Evolutionary conservation across 2,888 invertebrate genomes (phyloP).

Genomic region (Tetragnatha montana): DNA sequence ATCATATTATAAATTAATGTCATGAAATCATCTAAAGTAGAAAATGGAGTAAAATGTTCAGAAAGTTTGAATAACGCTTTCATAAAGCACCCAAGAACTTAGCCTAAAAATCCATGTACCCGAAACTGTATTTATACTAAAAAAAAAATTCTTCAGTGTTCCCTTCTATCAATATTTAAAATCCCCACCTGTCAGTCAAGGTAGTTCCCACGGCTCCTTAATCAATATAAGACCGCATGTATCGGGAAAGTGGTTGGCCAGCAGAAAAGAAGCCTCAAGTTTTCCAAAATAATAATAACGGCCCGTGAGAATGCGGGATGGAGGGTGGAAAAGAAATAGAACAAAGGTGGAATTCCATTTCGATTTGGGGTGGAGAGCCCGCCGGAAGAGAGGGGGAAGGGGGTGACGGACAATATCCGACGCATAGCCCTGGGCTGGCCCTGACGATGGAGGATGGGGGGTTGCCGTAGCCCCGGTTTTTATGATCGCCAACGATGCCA

Average conservation of each 20-base stretch:
- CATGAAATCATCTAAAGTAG: too few relatives aligned
- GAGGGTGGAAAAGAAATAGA: slow-evolving; percentile 26
- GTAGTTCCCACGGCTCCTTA: background rate
- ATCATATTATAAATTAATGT: too few relatives aligned
- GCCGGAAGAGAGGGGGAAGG: slow-evolving; percentile 55
- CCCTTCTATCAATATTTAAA: background rate
- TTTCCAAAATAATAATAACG: background rate
- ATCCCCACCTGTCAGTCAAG: background rate
- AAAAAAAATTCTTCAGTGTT: background rate
- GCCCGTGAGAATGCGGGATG: background rate
- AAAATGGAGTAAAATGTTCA: too few relatives aligned
- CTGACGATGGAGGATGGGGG: background rate
- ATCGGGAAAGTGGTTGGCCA: background rate
- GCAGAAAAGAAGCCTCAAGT: background rate
- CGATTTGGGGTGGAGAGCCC: slow-evolving; percentile 40
- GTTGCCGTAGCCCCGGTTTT: too few relatives aligned
- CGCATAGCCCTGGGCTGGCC: slow-evolving; percentile 53
- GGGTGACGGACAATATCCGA: slow-evolving; percentile 68
- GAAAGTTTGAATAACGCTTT: too few relatives aligned
- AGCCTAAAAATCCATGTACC: too few relatives aligned
- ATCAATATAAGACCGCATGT: background rate
- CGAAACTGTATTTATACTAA: too few relatives aligned
- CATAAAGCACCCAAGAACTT: too few relatives aligned
- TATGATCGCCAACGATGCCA: too few relatives aligned
- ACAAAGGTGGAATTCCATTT: slow-evolving; percentile 64